phyloP scores from a whole-genome alignment of 1,140 invertebrate species.

The Harpegnathos saltator region DNA sequence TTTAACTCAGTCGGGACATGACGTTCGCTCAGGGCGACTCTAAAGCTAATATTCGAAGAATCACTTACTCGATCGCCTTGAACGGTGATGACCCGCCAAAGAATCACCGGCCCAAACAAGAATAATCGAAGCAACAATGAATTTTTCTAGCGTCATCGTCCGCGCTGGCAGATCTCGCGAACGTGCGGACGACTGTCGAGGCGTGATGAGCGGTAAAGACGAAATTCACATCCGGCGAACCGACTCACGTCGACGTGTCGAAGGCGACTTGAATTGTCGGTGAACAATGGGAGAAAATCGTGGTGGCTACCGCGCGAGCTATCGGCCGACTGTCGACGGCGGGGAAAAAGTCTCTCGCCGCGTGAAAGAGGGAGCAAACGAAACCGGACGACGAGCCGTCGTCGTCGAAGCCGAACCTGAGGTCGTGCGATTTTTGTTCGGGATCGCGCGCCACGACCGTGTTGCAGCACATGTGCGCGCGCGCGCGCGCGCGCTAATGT shows the following conservation, averaged over 20 bases:
- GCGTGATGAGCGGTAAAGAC: not conserved
- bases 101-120: constrained; percentile 57
- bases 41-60: too few species aligned
- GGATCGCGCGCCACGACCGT: constrained; percentile 35
- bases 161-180: constrained; percentile 21
- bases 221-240: constrained; percentile 6
- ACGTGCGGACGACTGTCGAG: not conserved
- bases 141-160: constrained; percentile 53
- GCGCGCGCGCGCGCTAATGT: constrained; percentile 25
- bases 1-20: too few species aligned
- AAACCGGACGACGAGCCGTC: constrained; percentile 59
- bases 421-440: constrained; percentile 35
- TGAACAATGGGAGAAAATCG: constrained; percentile 35
- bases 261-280: constrained; percentile 13
- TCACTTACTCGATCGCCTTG: constrained; percentile 72
- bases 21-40: too few species aligned
- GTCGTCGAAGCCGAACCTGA: constrained; percentile 39
- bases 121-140: constrained; percentile 62
- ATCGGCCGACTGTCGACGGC: constrained; percentile 57
- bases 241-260: not conserved
- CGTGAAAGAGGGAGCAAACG: constrained; percentile 48
- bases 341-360: constrained; percentile 44
- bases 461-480: constrained; percentile 30
- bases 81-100: constrained; percentile 46
- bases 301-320: constrained; percentile 53